Conservation (phyloP, 1,140 invertebrate species). For the Eufriesea mexicana region DNA sequence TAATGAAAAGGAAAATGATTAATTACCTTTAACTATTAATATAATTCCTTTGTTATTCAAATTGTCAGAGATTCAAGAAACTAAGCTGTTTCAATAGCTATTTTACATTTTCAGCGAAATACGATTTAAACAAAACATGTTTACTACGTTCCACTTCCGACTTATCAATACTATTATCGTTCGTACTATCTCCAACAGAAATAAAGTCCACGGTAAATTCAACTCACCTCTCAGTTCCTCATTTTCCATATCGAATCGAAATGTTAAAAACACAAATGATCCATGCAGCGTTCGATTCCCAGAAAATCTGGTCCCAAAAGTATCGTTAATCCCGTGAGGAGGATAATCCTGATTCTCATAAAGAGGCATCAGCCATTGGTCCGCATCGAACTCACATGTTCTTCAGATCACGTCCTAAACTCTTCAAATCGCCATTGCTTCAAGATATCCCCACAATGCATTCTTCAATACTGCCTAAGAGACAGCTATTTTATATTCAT, state of each 20-base stretch:
- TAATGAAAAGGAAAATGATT: too few relatives aligned
- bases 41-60: too few relatives aligned
- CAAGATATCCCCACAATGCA: background rate
- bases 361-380: conserved; percentile 43
- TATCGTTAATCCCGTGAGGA: conserved; percentile 53
- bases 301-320: conserved; percentile 32
- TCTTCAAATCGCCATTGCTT: background rate
- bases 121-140: background rate
- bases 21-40: too few relatives aligned
- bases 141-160: background rate
- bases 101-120: too few relatives aligned
- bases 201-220: background rate
- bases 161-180: background rate
- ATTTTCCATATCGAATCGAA: background rate
- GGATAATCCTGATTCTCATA: conserved; percentile 65
- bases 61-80: too few relatives aligned
- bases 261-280: conserved; percentile 1
- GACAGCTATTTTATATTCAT: conserved; percentile 1
- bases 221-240: background rate
- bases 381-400: background rate
- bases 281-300: conserved; percentile 1
- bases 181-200: background rate
- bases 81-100: too few relatives aligned
- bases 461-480: background rate
- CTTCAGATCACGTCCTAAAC: background rate